A percentile compares a stretch with the other conserved stretches of the same genome.
phyloP scores from a whole-genome alignment of 2,113 vertebrate species.

The Ochotona princeps region DNA sequence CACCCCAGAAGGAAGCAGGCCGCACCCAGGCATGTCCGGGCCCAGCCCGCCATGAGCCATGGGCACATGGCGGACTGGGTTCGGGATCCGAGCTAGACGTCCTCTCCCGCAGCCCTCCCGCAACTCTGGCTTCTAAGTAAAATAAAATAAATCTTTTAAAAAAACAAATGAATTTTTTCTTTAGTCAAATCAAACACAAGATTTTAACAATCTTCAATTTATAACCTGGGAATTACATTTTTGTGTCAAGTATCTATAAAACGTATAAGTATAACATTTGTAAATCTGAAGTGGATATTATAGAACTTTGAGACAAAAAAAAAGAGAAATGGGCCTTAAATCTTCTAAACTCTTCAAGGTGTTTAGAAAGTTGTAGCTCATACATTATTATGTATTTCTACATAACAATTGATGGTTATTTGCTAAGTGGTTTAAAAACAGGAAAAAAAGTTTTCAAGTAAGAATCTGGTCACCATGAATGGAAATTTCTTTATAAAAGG shows the following conservation, averaged over 20 bases:
- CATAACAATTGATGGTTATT: not conserved
- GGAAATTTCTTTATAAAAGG: constrained; percentile 23
- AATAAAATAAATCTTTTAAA: too few relatives aligned
- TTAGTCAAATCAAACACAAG: constrained; percentile 44
- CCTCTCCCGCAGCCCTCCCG: too few relatives aligned
- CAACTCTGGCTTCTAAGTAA: too few relatives aligned
- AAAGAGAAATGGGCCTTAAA: constrained; percentile 29
- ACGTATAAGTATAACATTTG: constrained; percentile 15
- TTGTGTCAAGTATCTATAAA: constrained; percentile 38
- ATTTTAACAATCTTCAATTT: not conserved
- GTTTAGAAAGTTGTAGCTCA: not conserved
- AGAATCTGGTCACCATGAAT: not conserved
- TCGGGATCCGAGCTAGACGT: too few relatives aligned
- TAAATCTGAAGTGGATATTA: not conserved
- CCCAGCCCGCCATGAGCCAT: too few relatives aligned
- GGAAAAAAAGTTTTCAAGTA: not conserved
- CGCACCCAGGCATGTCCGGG: too few relatives aligned
- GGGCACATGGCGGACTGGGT: too few relatives aligned
- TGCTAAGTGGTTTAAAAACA: constrained; percentile 35
- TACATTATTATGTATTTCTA: constrained; percentile 24
- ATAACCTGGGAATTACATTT: not conserved
- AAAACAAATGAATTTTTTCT: not conserved
- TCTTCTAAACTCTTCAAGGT: constrained; percentile 7
- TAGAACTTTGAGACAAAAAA: constrained; percentile 26
- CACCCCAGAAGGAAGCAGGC: too few relatives aligned